These are phyloP conservation scores for Cyrtonyx montezumae DNA, from an alignment of 2,113 vertebrate genomes.

Conservation along the genomic window DNA sequence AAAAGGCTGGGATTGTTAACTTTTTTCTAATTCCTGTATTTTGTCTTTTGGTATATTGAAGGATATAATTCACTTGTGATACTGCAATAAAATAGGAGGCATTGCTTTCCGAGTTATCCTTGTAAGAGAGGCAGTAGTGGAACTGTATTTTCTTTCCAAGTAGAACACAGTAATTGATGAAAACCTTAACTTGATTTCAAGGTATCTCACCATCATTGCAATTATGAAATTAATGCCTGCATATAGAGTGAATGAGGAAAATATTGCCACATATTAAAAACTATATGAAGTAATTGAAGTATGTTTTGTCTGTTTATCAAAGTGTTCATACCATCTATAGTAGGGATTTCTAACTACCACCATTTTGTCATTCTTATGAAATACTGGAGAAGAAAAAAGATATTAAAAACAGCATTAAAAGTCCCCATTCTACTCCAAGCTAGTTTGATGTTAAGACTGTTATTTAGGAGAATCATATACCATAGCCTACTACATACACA, in stretches of 20 bases:
- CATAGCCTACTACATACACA: slow-evolving; percentile 15
- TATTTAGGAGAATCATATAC: slow-evolving; percentile 3
- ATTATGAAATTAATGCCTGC: neutral
- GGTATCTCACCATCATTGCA: neutral
- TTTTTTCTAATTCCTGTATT: neutral
- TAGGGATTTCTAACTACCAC: neutral
- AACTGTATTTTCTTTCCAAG: neutral
- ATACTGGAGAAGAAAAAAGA: neutral
- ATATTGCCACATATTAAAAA: neutral
- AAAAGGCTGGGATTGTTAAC: neutral
- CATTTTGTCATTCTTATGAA: neutral
- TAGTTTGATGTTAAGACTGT: neutral
- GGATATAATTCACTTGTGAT: neutral
- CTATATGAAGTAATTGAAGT: neutral
- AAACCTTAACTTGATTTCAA: neutral
- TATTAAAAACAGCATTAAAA: neutral
- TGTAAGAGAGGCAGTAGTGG: neutral
- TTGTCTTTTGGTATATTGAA: neutral
- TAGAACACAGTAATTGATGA: neutral
- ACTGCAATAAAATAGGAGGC: no score
- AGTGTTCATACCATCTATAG: neutral
- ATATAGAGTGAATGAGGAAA: neutral
- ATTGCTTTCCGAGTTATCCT: no score
- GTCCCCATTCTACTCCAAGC: neutral
- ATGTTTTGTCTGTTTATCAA: neutral